Evolutionary conservation across 2,888 invertebrate species (phyloP).

Genomic region (Lingula anatina): DNA sequence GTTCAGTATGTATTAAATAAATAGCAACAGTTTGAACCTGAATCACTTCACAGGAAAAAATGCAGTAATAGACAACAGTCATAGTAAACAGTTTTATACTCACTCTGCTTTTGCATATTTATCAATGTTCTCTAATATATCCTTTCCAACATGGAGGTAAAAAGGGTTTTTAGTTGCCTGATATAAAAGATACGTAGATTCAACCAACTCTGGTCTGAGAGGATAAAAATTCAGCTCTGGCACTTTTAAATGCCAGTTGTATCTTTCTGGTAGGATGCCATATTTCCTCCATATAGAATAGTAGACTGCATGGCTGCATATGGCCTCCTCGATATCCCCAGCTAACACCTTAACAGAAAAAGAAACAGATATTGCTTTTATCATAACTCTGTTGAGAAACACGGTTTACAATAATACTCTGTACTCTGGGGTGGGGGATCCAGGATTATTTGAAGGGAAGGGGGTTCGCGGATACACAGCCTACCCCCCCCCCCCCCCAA

Average conservation of each 20-base stretch:
- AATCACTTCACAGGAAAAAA: neutral
- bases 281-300: constrained; percentile 62
- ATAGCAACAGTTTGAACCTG: neutral
- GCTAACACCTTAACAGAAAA: constrained; percentile 54
- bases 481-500: no score
- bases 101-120: constrained; percentile 56
- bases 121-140: constrained; percentile 58
- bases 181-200: constrained; percentile 63
- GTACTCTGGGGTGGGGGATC: no score
- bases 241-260: constrained; percentile 52
- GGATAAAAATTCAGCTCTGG: constrained; percentile 63
- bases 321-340: constrained; percentile 64
- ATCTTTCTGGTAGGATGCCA: constrained; percentile 56
- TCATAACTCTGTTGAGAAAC: no score
- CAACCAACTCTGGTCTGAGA: constrained; percentile 62
- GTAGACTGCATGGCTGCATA: constrained; percentile 62
- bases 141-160: constrained; percentile 62
- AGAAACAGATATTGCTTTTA: neutral
- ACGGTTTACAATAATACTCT: no score
- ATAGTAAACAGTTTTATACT: constrained; percentile 13
- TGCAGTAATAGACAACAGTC: no score
- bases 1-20: no score
- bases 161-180: constrained; percentile 63
- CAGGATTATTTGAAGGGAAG: no score
- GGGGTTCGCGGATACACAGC: neutral